Evolutionary conservation across 2,888 invertebrate genomes (phyloP), one percentile per base, ranked within the genome.

Genomic region (Xestia ashworthii): DNA sequence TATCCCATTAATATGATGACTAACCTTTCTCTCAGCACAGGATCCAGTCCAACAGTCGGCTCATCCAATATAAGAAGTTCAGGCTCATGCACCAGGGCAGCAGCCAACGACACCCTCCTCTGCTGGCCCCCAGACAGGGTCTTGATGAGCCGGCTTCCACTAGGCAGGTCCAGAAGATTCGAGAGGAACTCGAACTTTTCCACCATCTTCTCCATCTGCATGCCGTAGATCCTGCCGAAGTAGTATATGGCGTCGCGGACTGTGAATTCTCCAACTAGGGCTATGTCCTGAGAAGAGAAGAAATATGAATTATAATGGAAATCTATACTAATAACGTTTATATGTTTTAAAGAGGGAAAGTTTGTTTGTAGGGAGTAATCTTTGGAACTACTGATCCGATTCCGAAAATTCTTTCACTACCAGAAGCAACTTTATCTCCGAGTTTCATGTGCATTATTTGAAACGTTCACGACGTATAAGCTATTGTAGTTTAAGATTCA

Each of bases 11-110:
- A 38, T 62, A 62, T 50, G 0, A 11, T n/a, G 3, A 90, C 96
- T 95, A 93, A 98, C 98, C 98, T 98, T 93, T 98, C 98, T 93
- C 99, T 97, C 74, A 99, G 95, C 83, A 99, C 97, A 0, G 99
- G 99, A 96, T 99, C 99, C 78, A 99, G 97, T 0, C 99, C 99
- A n/a, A 99, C 99, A 0, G 99, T 99, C 0, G 99, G 99, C 92
- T 99, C 99, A 91, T 99, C 99, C 89, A 99, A 94, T 80, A 99
- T 99, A 48, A 99, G 96, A 50, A 99, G 94, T 92, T 99, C 98
- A 0, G 99, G 99, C 87, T 98, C 98, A 91, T 99, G 99, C 0
- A 99, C 97, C 91, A 99, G 95, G 0, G 99, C 98, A 9, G 98
- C 98, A 0, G 99, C 99, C 85, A 99, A 97, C 0, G 99, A 99